phyloP scores from a whole-genome alignment of 2,113 vertebrate genomes.

The Ranitomeya imitator region DNA sequence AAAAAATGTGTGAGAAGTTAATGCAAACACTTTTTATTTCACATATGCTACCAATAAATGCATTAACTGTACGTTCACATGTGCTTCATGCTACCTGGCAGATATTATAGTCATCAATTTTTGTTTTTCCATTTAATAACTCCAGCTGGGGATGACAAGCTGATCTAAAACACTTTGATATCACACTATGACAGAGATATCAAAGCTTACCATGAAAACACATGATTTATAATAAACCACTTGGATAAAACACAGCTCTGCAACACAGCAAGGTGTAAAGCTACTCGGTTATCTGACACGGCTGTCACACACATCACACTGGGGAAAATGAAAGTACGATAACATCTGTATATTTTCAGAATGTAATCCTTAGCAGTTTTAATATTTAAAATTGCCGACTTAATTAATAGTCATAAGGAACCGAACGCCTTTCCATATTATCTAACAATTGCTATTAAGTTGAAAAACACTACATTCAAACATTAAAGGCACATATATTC shows the following conservation, averaged over 20 bases:
- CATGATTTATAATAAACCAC: slow-evolving; percentile 34
- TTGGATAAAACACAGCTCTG: slow-evolving; percentile 19
- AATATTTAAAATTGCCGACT: neutral
- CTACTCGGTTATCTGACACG: slow-evolving; percentile 4
- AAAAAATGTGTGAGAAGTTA: neutral
- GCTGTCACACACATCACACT: slow-evolving; percentile 34
- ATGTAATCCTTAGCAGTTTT: neutral
- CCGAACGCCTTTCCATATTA: neutral
- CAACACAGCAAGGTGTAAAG: slow-evolving; percentile 24
- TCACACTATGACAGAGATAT: slow-evolving; percentile 45
- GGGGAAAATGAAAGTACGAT: neutral
- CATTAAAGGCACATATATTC: neutral
- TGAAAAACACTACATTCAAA: neutral
- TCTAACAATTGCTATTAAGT: neutral
- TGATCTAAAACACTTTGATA: slow-evolving; percentile 57
- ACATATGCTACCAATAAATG: neutral
- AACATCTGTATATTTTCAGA: slow-evolving; percentile 15
- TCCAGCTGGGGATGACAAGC: slow-evolving; percentile 54
- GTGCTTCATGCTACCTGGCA: neutral
- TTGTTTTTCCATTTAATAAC: slow-evolving; percentile 56
- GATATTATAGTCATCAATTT: slow-evolving; percentile 57
- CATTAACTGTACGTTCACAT: neutral
- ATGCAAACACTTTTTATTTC: neutral
- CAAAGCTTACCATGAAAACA: slow-evolving; percentile 48
- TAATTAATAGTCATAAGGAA: neutral